A percentile compares a stretch with the other conserved stretches of the same genome.
Evolutionary conservation across 2,113 vertebrate genomes (phyloP).

Genomic region (Planiliza haematocheilus): DNA sequence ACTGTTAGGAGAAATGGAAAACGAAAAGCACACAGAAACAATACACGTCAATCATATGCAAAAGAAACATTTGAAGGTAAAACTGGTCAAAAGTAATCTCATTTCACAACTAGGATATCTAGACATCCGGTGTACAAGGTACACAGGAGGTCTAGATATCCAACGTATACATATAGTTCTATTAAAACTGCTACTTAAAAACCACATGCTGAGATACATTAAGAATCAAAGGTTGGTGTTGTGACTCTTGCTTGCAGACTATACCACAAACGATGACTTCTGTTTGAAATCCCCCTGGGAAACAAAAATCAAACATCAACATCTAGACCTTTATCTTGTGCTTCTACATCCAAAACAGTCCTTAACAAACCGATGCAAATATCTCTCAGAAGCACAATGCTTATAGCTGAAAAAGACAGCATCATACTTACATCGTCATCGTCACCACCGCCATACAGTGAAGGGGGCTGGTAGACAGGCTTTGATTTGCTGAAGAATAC

Average conservation of each 20-base stretch:
- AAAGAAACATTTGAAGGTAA: not conserved
- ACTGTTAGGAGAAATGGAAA: not conserved
- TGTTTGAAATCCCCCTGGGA: slow-evolving; percentile 82
- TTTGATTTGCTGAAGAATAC: slow-evolving; percentile 68
- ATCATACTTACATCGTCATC: slow-evolving; percentile 78
- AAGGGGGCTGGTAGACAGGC: slow-evolving; percentile 72
- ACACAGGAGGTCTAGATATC: too few species aligned
- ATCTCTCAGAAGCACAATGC: too few species aligned
- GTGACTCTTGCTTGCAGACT: slow-evolving; percentile 32
- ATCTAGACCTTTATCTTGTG: not conserved
- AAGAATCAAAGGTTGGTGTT: not conserved
- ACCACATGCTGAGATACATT: not conserved
- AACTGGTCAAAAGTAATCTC: not conserved
- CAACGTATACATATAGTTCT: too few species aligned
- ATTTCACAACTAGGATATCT: too few species aligned
- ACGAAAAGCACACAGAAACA: slow-evolving; percentile 9
- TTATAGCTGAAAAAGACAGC: not conserved
- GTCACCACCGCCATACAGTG: slow-evolving; percentile 59
- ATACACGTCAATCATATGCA: not conserved
- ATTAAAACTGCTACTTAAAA: slow-evolving; percentile 31
- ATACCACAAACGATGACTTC: slow-evolving; percentile 86
- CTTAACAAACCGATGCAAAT: too few species aligned
- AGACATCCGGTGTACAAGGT: too few species aligned
- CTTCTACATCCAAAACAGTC: not conserved
- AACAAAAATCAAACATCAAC: slow-evolving; percentile 36